phyloP scores from a whole-genome alignment of 1,140 invertebrate species.

The Elymnias hypermnestra region DNA sequence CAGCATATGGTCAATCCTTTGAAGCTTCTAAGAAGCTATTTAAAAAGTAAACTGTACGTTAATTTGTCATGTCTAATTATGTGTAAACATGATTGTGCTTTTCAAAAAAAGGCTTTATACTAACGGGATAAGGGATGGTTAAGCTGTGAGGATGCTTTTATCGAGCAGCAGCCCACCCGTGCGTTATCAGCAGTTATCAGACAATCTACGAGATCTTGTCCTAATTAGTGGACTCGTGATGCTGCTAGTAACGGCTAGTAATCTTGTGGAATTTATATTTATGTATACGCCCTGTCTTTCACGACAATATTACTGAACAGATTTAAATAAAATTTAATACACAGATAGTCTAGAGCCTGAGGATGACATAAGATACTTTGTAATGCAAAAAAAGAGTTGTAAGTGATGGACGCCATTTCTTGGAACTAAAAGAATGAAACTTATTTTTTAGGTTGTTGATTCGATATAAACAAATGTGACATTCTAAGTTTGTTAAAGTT shows the following conservation, averaged over 20 bases:
- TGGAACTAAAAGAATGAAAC: too few relatives aligned
- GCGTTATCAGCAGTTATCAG: slow-evolving; percentile 1
- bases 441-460: too few relatives aligned
- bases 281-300: too few relatives aligned
- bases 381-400: too few relatives aligned
- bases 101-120: not conserved
- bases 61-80: not conserved
- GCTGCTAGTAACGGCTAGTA: not conserved
- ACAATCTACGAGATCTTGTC: not conserved
- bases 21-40: not conserved
- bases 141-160: not conserved
- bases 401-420: too few relatives aligned
- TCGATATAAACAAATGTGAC: too few relatives aligned
- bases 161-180: not conserved
- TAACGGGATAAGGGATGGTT: not conserved
- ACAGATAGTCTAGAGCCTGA: too few relatives aligned
- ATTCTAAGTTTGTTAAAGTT: too few relatives aligned
- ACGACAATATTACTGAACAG: too few relatives aligned
- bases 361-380: too few relatives aligned
- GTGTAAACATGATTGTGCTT: not conserved
- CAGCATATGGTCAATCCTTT: not conserved
- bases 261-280: too few relatives aligned
- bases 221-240: not conserved
- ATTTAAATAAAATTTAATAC: too few relatives aligned
- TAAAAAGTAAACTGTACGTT: not conserved